Base-by-base conservation (phyloP, 2,113 vertebrate species). In the Anhinga rufa region DNA sequence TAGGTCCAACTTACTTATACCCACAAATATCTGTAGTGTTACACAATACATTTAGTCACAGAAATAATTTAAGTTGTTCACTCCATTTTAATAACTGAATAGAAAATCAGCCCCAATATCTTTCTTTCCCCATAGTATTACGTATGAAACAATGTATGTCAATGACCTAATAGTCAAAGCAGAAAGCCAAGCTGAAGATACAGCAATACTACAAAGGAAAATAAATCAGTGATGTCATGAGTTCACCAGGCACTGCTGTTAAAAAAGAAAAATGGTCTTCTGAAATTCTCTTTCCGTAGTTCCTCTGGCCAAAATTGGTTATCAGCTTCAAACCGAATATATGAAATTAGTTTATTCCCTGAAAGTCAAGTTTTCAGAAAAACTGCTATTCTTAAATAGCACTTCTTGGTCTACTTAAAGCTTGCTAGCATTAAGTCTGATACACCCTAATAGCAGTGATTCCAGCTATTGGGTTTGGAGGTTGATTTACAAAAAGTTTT, bases 81-180 rank as follows among this genome's bases (percentile, higher is more conserved):
- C 46, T 82, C 29, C 4, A 9, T 85, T 89, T 91, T 82, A 93
- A 88, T 61, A 96, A 85, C 34, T 51, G 54, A 91, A 70, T 31
- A 88, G 49, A 96, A 95, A 97, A 86, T 51, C 51, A 66, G 44
- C 34, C 66, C 86, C 11, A 62, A 49, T 88, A 31, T 62, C 42
- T 83, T 80, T 80, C n/a, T 88, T 88, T 92, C 91, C 91, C 88
- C 16, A 16, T 12, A 84, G 91, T 60, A 93, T 95, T 96, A 89
- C 8, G 0, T 84, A 78, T 51, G 89, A 95, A 96, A 94, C 75
- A 88, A 54, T 90, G 58, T 86, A 83, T 25, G 29, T 34, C 79
- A 74, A n/a, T 83, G 76, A 96, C 51, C 58, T 95, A 92, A 94
- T 25, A 64, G 54, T 62, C 32, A 25, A 83, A 86, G 24, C 31